Conservation (phyloP, 1,140 invertebrate species). For the Drosophila santomea region DNA sequence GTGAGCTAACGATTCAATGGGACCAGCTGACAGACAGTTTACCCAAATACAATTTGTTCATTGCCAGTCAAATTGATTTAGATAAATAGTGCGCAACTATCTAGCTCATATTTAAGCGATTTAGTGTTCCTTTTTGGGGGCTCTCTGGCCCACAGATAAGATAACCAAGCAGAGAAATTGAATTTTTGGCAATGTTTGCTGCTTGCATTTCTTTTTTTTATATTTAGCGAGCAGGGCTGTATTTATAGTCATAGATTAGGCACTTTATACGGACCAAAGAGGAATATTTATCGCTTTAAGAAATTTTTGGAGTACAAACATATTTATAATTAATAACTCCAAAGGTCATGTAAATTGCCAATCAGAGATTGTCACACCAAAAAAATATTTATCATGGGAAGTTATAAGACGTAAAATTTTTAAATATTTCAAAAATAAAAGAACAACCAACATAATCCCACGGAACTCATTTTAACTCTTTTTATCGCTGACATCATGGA, state of each 20-base stretch:
- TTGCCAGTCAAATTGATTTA: conserved; percentile 45
- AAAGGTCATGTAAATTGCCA: not conserved
- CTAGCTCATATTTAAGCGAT: not conserved
- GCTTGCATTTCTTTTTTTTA: conserved; percentile 6
- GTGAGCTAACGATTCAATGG: conserved; percentile 61
- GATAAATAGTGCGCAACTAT: conserved; percentile 9
- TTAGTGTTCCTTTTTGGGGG: conserved; percentile 18
- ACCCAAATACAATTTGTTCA: conserved; percentile 72
- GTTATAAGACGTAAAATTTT: not conserved
- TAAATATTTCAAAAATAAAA: no score
- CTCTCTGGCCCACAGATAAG: conserved; percentile 37
- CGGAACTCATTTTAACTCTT: not conserved
- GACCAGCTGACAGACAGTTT: conserved; percentile 57
- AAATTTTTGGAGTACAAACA: conserved; percentile 11
- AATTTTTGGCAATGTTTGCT: conserved; percentile 14
- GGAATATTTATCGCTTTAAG: not conserved
- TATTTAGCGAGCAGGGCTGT: not conserved
- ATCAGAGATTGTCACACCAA: not conserved
- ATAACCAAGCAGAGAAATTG: conserved; percentile 18
- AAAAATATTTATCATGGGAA: conserved; percentile 1
- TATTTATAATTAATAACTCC: conserved; percentile 2
- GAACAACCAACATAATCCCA: not conserved
- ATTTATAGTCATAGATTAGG: conserved; percentile 9
- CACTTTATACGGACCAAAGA: conserved; percentile 4
- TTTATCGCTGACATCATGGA: conserved; percentile 25